Base-by-base conservation (phyloP, 2,797 vertebrate genomes). In the Pipistrellus kuhlii region DNA sequence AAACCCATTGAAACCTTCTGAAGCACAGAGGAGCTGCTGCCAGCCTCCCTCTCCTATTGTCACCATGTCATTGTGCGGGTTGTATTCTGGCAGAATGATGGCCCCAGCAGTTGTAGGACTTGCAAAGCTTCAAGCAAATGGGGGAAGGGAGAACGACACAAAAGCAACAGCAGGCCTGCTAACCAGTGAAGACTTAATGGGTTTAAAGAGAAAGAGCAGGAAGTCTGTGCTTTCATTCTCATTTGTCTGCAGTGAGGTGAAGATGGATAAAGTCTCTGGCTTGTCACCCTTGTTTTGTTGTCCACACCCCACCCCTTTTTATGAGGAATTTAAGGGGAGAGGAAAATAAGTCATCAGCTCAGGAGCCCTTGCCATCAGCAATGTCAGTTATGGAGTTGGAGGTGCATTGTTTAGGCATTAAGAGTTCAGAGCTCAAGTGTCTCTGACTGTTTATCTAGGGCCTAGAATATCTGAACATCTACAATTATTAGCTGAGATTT, bases 181-280 rank as follows among this genome's bases (percentile, higher is more conserved):
- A 98, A 97, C 97, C 72, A 93, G 95, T 80, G 88, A 94, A 97
- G 97, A 96, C 98, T 98, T 98, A 97, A 97, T 98, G 97, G 93
- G 95, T 91, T 97, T 95, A 90, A 96, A 73, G 75, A 98, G 97
- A 98, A 98, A 98, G 97, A 96, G 95, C 97, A 98, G 98, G 97
- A 97, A 98, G 97, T 97, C 93, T 92, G 96, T 97, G 96, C 93
- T 97, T 98, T 96, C 92, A 76, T 93, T 97, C 97, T 96, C 95
- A 90, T 97, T 98, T 98, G 97, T 97, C 97, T 97, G 97, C 96
- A 95, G 96, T 86, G 81, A 85, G 88, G 92, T 95, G 96, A 98
- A 97, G 98, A 92, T 93, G 87, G 94, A 98, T 96, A 98, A 98
- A 98, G 92, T 94, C 57, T 90, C 95, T 48, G 96, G 96, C 96